These are phyloP conservation scores for Clivina fossor DNA, from an alignment of 2,888 invertebrate genomes.

Conservation along the genomic window DNA sequence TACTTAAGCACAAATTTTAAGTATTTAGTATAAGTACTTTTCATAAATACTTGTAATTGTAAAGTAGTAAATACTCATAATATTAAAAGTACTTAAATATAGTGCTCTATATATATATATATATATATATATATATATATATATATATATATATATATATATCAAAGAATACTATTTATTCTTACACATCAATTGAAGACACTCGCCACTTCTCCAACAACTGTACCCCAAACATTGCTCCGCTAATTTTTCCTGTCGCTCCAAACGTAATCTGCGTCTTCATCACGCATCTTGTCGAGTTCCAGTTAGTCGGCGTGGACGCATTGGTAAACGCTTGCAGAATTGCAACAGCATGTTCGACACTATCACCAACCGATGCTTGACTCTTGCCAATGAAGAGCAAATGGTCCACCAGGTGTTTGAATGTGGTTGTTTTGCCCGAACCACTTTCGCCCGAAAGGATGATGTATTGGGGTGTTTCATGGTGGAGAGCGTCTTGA, in stretches of 20 bases:
- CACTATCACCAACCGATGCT: constrained; percentile 64
- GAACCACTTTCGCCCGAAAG: constrained; percentile 89
- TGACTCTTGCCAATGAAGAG: constrained; percentile 77
- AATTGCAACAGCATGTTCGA: constrained; percentile 68
- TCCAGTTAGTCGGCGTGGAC: constrained; percentile 79
- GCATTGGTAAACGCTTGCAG: constrained; percentile 82
- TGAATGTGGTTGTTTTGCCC: constrained; percentile 85
- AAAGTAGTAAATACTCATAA: no score
- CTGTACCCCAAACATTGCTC: constrained; percentile 83
- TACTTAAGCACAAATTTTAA: no score
- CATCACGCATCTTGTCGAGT: constrained; percentile 82
- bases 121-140: no score
- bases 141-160: no score
- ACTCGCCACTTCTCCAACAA: constrained; percentile 89
- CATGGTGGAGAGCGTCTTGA: constrained; percentile 88
- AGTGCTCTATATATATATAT: no score
- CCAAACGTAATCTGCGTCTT: constrained; percentile 82
- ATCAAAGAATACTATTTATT: no score
- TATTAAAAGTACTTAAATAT: no score
- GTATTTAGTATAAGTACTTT: no score
- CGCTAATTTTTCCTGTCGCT: constrained; percentile 82
- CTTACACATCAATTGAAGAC: constrained; percentile 74
- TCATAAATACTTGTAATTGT: no score
- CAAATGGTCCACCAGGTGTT: constrained; percentile 78
- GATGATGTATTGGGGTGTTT: constrained; percentile 81